Conservation (phyloP, 2,888 invertebrate species). For the Megalurothrips usitatus region DNA sequence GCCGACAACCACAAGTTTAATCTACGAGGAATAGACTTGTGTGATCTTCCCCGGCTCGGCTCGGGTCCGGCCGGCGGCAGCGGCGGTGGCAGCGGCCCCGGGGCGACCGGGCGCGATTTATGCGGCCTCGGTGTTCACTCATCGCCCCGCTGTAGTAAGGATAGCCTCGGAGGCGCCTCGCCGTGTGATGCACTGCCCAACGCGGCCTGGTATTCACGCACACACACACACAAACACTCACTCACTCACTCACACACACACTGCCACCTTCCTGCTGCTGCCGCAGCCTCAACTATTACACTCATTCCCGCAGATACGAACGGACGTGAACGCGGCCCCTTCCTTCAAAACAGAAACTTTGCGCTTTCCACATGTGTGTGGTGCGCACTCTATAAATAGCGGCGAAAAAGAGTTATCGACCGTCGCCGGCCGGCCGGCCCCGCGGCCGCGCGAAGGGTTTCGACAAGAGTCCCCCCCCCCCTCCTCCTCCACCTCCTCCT, state of each 20-base stretch:
- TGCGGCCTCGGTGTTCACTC: neutral
- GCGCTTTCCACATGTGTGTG: too few species aligned
- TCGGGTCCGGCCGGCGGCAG: neutral
- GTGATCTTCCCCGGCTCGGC: neutral
- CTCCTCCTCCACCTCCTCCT: too few species aligned
- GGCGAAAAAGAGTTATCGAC: too few species aligned
- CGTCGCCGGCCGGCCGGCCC: too few species aligned
- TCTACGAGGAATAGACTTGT: slow-evolving; percentile 18
- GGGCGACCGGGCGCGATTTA: neutral
- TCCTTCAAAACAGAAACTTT: too few species aligned
- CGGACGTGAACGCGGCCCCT: too few species aligned
- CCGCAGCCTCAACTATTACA: too few species aligned
- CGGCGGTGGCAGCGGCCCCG: too few species aligned
- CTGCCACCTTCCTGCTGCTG: neutral
- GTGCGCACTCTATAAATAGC: too few species aligned
- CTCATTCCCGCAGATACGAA: too few species aligned
- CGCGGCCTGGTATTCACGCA: neutral
- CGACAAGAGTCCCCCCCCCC: too few species aligned
- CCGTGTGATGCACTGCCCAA: neutral
- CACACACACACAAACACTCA: neutral
- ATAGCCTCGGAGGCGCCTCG: neutral
- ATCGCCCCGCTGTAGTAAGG: neutral
- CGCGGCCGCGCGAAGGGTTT: too few species aligned
- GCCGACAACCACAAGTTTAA: slow-evolving; percentile 1
- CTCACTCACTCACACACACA: neutral